Conservation (phyloP, 1,140 invertebrate genomes). For the Pollicipes pollicipes region DNA sequence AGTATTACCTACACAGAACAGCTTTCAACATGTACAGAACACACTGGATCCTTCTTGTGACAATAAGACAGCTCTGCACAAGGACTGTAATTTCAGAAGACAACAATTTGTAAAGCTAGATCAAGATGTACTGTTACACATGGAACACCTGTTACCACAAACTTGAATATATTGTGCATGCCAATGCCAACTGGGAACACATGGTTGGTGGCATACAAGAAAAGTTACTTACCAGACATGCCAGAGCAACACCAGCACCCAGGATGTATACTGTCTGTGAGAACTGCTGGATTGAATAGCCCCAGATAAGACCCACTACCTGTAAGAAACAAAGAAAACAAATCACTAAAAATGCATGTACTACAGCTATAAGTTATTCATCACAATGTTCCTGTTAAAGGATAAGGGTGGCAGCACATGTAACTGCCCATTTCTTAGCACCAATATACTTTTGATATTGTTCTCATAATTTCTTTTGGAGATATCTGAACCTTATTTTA, state of each 20-base stretch:
- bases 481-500: not conserved
- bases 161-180: no score
- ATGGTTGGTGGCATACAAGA: no score
- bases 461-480: not conserved
- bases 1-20: no score
- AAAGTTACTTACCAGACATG: conserved; percentile 60
- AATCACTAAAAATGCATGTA: not conserved
- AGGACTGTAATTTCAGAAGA: no score
- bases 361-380: not conserved
- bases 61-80: no score
- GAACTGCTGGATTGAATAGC: conserved; percentile 87
- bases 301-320: conserved; percentile 72
- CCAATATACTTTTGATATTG: not conserved
- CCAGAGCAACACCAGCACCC: conserved; percentile 71
- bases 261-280: conserved; percentile 84
- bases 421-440: not conserved
- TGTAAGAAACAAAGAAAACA: conserved; percentile 24
- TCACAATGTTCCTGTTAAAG: not conserved
- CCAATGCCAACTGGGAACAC: no score
- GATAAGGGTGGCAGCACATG: not conserved
- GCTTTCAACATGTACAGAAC: no score
- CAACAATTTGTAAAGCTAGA: no score
- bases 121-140: no score
- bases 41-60: no score
- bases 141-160: no score